Percentiles rank a stretch among this genome's conserved stretches.
Conservation (phyloP, 2,797 vertebrate species). For the Paramormyrops hopkinsi region DNA sequence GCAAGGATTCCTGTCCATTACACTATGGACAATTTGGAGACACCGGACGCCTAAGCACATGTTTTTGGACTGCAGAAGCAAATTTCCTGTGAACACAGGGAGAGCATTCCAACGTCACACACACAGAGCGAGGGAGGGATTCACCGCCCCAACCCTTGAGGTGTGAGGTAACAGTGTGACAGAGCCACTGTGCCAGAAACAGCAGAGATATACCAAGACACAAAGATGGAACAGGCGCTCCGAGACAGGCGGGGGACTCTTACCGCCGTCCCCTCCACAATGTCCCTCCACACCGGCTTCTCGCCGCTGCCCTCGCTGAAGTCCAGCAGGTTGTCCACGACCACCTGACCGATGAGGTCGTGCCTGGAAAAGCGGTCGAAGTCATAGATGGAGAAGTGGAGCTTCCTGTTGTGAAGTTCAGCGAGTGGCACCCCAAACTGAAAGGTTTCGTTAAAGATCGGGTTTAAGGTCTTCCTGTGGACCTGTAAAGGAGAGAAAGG, state of each 20-base stretch:
- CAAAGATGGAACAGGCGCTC: not conserved
- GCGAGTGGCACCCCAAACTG: not conserved
- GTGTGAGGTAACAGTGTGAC: not conserved
- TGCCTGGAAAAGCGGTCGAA: not conserved
- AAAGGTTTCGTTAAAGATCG: not conserved
- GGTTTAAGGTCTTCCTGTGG: not conserved
- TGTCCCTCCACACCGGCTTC: not conserved
- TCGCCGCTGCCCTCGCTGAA: not conserved
- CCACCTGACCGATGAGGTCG: not conserved
- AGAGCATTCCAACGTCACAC: not conserved
- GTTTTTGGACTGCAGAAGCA: not conserved
- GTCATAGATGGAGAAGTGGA: not conserved
- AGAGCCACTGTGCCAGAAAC: not conserved
- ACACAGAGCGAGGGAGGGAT: not conserved
- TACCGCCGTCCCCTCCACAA: not conserved
- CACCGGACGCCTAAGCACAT: not conserved
- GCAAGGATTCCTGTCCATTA: not conserved
- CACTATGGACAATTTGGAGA: not conserved
- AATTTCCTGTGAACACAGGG: not conserved
- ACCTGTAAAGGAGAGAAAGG: not conserved
- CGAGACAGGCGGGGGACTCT: not conserved
- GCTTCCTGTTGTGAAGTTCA: not conserved
- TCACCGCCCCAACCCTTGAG: not conserved
- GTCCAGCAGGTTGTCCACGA: not conserved
- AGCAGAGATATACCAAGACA: not conserved